These are phyloP conservation scores for Hermatobates lingyangjiaoensis DNA, from an alignment of 1,140 invertebrate species.

Conservation along the genomic window DNA sequence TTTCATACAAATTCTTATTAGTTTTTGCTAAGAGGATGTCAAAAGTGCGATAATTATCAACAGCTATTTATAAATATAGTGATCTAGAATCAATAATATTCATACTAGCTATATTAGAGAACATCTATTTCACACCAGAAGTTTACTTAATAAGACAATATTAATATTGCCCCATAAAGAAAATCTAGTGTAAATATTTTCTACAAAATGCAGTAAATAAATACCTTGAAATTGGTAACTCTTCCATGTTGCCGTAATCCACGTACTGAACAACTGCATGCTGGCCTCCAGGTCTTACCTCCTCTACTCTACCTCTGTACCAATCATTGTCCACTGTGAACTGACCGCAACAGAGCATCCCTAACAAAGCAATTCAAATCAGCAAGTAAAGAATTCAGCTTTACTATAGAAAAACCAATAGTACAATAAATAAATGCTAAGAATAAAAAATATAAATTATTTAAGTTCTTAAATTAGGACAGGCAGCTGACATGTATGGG, in stretches of 20 bases:
- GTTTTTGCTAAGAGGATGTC: too few species aligned
- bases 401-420: conserved; percentile 13
- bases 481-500: not conserved
- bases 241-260: conserved; percentile 32
- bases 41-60: too few species aligned
- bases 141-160: too few species aligned
- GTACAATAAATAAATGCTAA: conserved; percentile 17
- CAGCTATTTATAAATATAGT: too few species aligned
- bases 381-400: not conserved
- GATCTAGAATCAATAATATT: too few species aligned
- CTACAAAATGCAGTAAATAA: too few species aligned
- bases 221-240: conserved; percentile 15
- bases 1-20: too few species aligned
- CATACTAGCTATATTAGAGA: too few species aligned
- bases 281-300: conserved; percentile 19
- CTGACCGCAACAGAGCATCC: conserved; percentile 20
- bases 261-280: conserved; percentile 24
- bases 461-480: conserved; percentile 5
- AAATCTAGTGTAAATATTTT: too few species aligned
- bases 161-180: too few species aligned
- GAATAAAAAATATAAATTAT: conserved; percentile 15
- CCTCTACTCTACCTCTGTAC: conserved; percentile 35
- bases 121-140: too few species aligned
- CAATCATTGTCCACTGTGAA: conserved; percentile 20
- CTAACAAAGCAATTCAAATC: conserved; percentile 13